These are phyloP conservation scores for Rhinopomastus cyanomelas DNA, from an alignment of 2,113 vertebrate genomes.

Conservation along the genomic window DNA sequence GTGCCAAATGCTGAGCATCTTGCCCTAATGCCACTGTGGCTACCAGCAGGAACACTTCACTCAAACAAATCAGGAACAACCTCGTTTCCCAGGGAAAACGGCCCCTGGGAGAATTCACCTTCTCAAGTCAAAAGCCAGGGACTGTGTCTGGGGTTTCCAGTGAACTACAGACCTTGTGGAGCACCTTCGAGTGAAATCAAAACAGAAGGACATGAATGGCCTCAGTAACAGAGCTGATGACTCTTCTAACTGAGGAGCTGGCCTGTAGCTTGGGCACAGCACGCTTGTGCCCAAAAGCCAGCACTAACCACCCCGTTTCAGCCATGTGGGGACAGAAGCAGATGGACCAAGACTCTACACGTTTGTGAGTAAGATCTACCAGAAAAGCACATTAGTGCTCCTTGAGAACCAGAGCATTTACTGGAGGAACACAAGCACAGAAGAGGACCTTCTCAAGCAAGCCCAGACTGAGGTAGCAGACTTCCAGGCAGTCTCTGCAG, in stretches of 20 bases:
- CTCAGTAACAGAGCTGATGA: constrained; percentile 1
- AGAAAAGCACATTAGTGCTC: neutral
- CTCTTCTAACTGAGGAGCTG: constrained; percentile 24
- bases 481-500: neutral
- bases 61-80: constrained; percentile 64
- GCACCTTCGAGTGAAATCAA: neutral
- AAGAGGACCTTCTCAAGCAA: neutral
- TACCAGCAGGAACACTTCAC: constrained; percentile 58
- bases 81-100: constrained; percentile 42
- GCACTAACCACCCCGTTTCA: constrained; percentile 17
- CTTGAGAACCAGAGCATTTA: constrained; percentile 10
- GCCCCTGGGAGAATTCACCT: constrained; percentile 21
- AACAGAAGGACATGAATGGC: neutral
- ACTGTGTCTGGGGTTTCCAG: neutral
- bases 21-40: constrained; percentile 39
- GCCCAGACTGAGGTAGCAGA: neutral
- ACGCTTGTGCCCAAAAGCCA: constrained; percentile 16
- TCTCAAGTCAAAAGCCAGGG: neutral
- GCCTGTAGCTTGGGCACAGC: neutral
- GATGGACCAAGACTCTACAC: neutral
- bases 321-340: constrained; percentile 2
- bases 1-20: constrained; percentile 52
- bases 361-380: constrained; percentile 20
- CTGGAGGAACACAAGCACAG: neutral
- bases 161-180: neutral